Evolutionary conservation across 1,140 invertebrate species (phyloP), one percentile per base, ranked within the genome.

Genomic region (Aleiodes sp.): DNA sequence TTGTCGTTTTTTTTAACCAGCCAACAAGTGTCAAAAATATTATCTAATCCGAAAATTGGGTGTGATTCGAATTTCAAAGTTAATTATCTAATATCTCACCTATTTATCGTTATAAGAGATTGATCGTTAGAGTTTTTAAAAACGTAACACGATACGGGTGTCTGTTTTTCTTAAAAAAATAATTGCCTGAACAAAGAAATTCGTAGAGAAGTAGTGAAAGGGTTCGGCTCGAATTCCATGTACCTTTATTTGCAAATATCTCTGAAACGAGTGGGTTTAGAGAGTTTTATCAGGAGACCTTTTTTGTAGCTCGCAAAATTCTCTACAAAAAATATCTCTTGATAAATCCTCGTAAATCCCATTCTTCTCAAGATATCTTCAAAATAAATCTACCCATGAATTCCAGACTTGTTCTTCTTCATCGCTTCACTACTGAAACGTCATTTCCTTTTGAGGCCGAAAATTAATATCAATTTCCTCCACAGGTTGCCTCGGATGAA

Each of bases 401-500:
- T n/a, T n/a, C n/a, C n/a, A n/a, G n/a, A n/a, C n/a, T n/a, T n/a
- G n/a, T n/a, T n/a, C n/a, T n/a, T n/a, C n/a, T n/a, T n/a, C n/a
- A n/a, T n/a, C n/a, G n/a, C n/a, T 52, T 10, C 46, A 52, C 8
- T 2, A 26, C 31, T 35, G 31, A 35, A n/a, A n/a, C n/a, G n/a
- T n/a, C n/a, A n/a, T n/a, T n/a, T n/a, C n/a, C n/a, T n/a, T n/a
- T n/a, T n/a, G n/a, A n/a, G n/a, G n/a, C n/a, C n/a, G n/a, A n/a
- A n/a, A 6, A 52, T 63, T 41, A 26, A 63, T 21, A 39, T 26
- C 2, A 16, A 31, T 66, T 14, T 31, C 46, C 69, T 69, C 9
- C 10, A 12, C 85, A 93, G 91, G 90, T 93, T 80, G 92, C 92
- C 68, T 92, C 93, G 12, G 92, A 90, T 63, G 89, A 90, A 59